Conservation (phyloP, 2,113 vertebrate genomes). For the Progne subis region DNA sequence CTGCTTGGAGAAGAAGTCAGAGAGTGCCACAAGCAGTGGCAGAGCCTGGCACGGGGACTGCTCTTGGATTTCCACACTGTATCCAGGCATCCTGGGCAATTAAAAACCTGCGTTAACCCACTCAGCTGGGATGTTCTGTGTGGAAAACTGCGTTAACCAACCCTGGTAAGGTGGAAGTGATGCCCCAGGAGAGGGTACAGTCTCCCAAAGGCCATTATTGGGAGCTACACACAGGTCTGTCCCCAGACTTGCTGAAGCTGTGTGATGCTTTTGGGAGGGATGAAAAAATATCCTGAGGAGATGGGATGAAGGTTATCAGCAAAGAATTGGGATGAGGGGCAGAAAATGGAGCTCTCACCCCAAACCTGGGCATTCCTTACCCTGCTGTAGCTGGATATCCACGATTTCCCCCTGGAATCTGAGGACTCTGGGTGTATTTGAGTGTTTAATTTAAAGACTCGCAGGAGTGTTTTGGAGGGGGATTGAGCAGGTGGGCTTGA, state of each 20-base stretch:
- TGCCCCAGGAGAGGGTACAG: background rate
- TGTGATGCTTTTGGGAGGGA: background rate
- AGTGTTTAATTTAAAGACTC: background rate
- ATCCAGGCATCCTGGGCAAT: background rate
- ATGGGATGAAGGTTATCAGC: background rate
- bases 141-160: rapidly evolving
- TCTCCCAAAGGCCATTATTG: background rate
- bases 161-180: background rate
- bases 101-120: background rate
- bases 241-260: background rate
- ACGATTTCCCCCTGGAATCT: background rate
- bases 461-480: background rate
- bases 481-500: background rate
- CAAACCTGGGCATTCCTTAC: background rate
- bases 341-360: background rate
- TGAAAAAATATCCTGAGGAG: background rate
- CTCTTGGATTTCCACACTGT: background rate
- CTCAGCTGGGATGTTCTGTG: rapidly evolving
- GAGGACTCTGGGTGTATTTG: background rate
- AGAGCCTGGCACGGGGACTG: background rate
- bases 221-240: background rate
- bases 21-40: rapidly evolving
- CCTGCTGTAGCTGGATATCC: background rate
- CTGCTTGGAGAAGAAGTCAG: background rate
- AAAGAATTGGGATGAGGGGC: background rate